Evolutionary conservation across 2,113 vertebrate genomes (phyloP), one percentile per base, ranked within the genome.

Genomic region (Vicugna pacos): DNA sequence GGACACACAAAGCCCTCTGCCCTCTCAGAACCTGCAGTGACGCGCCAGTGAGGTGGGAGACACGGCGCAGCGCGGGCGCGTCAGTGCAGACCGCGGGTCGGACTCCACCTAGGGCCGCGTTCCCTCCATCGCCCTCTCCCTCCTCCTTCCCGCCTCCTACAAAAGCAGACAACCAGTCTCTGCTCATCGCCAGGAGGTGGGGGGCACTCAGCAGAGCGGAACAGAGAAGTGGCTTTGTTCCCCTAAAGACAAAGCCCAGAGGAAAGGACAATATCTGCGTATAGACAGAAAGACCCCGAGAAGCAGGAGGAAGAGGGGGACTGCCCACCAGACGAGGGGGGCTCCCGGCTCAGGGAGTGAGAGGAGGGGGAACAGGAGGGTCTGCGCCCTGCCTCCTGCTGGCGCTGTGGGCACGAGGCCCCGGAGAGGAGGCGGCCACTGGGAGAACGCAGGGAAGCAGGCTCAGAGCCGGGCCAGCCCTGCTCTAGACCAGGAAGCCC

Each of bases 1-100:
- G 54, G n/a, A 56, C 76, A 28, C 62, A 35, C 50, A 54, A 32
- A 54, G 75, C 32, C 35, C 52, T 26, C 76, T 4, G 3, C 76
- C 52, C 76, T 79, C 52, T 79, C 9, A 13, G 26, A 30, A 64
- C 28, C 62, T 30, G 62, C 62, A 12, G 13, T 13, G 62, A 64
- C 4, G 5, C 13, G 28, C 26, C 60, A 62, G 28, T 28, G 26
- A 28, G 62, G 62, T 28, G 5, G 26, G 26, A 28, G 26, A 28
- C 2, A 12, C 11, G n/a, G 32, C 10, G 17, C 6, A 9, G 32
- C 10, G 17, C 6, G 5, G 20, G 52, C 7, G 13, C 50, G 1
- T 35, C 0, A 56, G 52, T 20, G 52, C 20, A 56, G 50, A 79
- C 15, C 2, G 19, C 38, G 6, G 1, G 32, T 24, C 0, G 6